Base-by-base conservation (phyloP, 2,113 vertebrate genomes). In the Climacteris rufus region DNA sequence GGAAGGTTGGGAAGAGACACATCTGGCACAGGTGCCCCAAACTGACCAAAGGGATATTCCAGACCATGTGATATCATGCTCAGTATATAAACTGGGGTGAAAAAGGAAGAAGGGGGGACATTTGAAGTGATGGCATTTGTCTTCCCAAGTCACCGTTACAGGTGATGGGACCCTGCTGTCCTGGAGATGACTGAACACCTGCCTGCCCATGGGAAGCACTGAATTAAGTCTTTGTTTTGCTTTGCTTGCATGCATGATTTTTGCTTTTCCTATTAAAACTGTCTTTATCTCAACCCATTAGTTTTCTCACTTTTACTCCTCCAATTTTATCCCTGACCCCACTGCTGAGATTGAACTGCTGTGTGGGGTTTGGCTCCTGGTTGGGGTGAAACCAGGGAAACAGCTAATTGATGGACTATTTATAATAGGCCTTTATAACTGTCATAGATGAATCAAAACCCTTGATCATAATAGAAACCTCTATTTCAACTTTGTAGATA, bases 151-250 rank as follows among this genome's bases (percentile, higher is more conserved):
- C 42, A 37, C 15, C 2, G 12, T 33, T 50, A 23, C 12, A 50
- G 6, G 11, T 3, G 0, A 37, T 10, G 22, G 31, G 8, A 12
- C 22, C 7, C 9, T 27, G 35, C 22, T 44, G 4, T 37, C 22
- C 31, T 28, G 22, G 35, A 6, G 8, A 20, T 9, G 33, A 18
- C 8, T 65, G 59, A 57, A 23, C 44, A 33, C 18, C 22, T 12
- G 8, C 25, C 31, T 50, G 8, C 37, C 42, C 31, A 5, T 8
- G 12, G 2, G 1, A 65, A 44, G 15, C 18, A 44, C 4, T 15
- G 17, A 57, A 50, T 50, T 50, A 64, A 49, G 40, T 56, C 14
- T 23, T 80, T 27, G 8, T 10, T 64, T 35, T 64, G 14, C 21
- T 42, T 64, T 64, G 31, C 31, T 61, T 45, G 10, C 45, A 4